phyloP scores from a whole-genome alignment of 2,888 invertebrate species.

The Nomada ruficornis region DNA sequence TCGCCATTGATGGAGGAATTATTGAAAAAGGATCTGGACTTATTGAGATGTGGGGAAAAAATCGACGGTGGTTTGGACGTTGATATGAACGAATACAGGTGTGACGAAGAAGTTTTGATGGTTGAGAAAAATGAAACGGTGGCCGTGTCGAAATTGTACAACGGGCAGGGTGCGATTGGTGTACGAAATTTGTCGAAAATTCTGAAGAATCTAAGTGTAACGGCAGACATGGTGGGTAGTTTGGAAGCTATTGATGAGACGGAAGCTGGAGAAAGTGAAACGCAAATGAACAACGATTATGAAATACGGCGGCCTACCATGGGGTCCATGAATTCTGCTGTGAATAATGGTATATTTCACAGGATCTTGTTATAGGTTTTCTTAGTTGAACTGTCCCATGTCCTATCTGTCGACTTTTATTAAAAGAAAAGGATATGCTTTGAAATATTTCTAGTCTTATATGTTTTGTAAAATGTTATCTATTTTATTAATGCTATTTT shows the following conservation, averaged over 20 bases:
- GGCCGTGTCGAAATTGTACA: background rate
- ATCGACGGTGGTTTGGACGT: background rate
- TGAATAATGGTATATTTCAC: background rate
- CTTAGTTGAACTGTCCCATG: too few relatives aligned
- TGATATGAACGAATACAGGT: background rate
- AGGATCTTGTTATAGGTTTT: too few relatives aligned
- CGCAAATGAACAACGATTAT: background rate
- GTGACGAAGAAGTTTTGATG: background rate
- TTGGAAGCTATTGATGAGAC: background rate
- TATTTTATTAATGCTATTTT: too few relatives aligned
- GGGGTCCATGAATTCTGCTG: background rate
- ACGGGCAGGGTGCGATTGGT: background rate
- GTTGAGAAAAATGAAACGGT: background rate
- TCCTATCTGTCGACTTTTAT: too few relatives aligned
- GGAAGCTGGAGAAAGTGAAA: background rate
- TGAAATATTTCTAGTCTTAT: too few relatives aligned
- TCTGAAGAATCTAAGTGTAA: background rate
- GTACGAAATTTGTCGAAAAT: conserved; percentile 9
- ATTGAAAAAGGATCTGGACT: conserved; percentile 8
- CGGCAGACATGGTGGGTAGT: background rate
- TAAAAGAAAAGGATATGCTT: too few relatives aligned
- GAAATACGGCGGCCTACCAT: too few relatives aligned
- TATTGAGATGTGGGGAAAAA: background rate
- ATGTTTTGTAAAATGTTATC: too few relatives aligned
- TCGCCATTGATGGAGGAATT: background rate